Conservation (phyloP, 2,888 invertebrate genomes). For the Protophormia terraenovae region DNA sequence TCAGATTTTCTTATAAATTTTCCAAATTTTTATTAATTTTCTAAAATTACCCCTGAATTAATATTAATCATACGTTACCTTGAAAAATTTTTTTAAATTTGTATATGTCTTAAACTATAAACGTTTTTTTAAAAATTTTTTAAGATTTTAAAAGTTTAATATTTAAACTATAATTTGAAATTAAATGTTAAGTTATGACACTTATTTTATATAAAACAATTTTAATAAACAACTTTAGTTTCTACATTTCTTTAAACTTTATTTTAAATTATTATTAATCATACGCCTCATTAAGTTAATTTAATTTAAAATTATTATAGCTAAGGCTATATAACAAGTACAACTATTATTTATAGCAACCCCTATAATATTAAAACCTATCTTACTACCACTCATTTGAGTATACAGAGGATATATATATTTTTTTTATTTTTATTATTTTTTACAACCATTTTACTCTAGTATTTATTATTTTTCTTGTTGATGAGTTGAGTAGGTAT, state of each 20-base stretch:
- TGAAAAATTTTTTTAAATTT: background rate
- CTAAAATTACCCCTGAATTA: background rate
- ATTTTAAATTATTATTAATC: background rate
- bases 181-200: too few species aligned
- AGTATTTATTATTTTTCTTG: slow-evolving; percentile 1
- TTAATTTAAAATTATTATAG: background rate
- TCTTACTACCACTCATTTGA: background rate
- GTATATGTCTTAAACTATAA: background rate
- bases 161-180: too few species aligned
- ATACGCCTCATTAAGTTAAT: slow-evolving; percentile 2
- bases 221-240: too few species aligned
- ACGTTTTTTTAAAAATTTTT: background rate
- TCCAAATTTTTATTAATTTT: background rate
- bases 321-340: background rate
- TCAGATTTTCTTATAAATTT: background rate
- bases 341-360: slow-evolving; percentile 20
- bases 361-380: background rate
- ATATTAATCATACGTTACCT: slow-evolving; percentile 4
- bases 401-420: background rate
- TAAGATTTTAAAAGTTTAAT: background rate
- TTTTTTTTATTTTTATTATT: background rate
- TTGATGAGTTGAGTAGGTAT: slow-evolving; percentile 18
- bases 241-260: too few species aligned
- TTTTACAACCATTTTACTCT: background rate
- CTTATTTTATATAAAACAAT: too few species aligned